Base-by-base conservation (phyloP, 2,888 invertebrate species). In the Ornithoptera priamus region DNA sequence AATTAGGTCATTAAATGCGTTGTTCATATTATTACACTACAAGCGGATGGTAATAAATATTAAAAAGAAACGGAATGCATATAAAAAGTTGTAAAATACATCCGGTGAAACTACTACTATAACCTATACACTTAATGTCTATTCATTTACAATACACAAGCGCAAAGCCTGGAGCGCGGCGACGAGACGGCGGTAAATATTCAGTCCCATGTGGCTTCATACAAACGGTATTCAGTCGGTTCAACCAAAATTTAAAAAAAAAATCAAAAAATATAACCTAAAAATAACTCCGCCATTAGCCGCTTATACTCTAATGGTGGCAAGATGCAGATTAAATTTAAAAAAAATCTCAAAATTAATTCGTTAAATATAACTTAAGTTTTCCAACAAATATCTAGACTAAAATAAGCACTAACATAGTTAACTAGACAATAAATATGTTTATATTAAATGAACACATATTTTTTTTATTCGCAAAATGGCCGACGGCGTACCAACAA, bases 1-100 rank as follows among this genome's bases (percentile, higher is more conserved):
- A 72, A 74, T 85, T 87, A 85, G 85, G 85, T 86, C 85, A 81
- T 76, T 79, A 83, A 82, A 84, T 87, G 86, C 87, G 85, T 85
- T 83, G 85, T 80, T 76, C 80, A 78, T 72, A 74, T 77, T 80
- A 75, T 79, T 81, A 83, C 78, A 73, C 36, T 78, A 80, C 78
- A 71, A 74, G 73, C 72, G 75, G 81, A 79, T 79, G 78, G 73
- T 75, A 76, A 78, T 76, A 75, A 83, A 82, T 81, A 81, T 39
- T 10, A 10, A 10, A 39, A 39, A 10, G 75, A 79, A 77, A 76
- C 78, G 82, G 83, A 85, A 84, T 85, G 83, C 80, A 76, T 77
- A 72, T 73, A 75, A 72, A 75, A 71, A 65, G 64, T 39, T 73
- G 73, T 71, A 68, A 60, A 67, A 67, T 58, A 57, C 46, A 17